Base-by-base conservation (phyloP, 2,113 vertebrate species). In the Anguilla japonica region DNA sequence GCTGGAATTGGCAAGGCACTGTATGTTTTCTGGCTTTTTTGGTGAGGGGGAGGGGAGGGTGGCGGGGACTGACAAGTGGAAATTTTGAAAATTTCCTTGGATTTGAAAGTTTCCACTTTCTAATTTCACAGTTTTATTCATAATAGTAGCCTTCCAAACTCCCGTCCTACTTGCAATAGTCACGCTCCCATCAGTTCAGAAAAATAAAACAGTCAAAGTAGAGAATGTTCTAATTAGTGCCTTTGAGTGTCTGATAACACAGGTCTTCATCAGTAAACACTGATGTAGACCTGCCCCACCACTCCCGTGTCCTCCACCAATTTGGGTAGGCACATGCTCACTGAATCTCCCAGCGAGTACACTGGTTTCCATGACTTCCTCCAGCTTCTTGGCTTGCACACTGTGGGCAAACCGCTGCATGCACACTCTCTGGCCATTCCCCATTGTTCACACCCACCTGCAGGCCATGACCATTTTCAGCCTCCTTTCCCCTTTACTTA, bases 21-120 rank as follows among this genome's bases (percentile, higher is more conserved):
- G 71, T 83, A 53, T 80, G 84, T 67, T 57, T 57, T 18, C 78
- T 80, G 78, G 50, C 34, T 40, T 80, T 16, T 83, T n/a, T 60
- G 14, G 18, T 20, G 60, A 8, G 18, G 20, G 60, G 60, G 22
- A 7, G 18, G 16, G 18, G 60, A 20, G 16, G 60, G 60, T 4
- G 60, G 60, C 3, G 16, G 16, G 39, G 18, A 3, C 4, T 0
- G 11, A 9, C 1, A 53, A 9, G 50, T 53, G 50, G 50, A 53
- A 13, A 53, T 20, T 41, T 80, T 41, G 39, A 18, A 80, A 80
- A 29, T 13, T 29, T 13, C n/a, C n/a, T 75, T 34, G 71, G 71
- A 75, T 26, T 71, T n/a, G 9, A 20, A 71, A 79, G 78, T 79
- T 41, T 41, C 39, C 34, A 40, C 14, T 20, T 20, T 40, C 34